A percentile compares a stretch with the other conserved stretches of the same genome.
Conservation (phyloP, 2,888 invertebrate species). For the Teinopalpus imperialis region DNA sequence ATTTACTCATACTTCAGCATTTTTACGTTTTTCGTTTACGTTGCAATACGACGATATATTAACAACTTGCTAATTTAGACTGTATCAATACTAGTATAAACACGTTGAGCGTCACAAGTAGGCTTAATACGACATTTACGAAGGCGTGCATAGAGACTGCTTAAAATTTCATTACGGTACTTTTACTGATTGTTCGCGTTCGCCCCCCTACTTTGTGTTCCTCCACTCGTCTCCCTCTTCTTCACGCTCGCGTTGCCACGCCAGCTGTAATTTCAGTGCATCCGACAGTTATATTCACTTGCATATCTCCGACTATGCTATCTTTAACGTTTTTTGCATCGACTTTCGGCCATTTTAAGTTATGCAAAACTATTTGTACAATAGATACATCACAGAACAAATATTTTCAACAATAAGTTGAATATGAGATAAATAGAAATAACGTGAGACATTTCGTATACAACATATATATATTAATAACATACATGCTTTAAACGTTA, state of each 20-base stretch:
- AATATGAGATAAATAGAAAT: no score
- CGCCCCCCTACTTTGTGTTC: constrained; percentile 39
- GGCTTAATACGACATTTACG: constrained; percentile 24
- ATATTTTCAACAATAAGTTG: no score
- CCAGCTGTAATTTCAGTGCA: constrained; percentile 35
- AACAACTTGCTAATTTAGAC: background rate
- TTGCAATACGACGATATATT: constrained; percentile 6
- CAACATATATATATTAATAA: no score
- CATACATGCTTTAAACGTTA: no score
- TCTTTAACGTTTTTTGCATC: constrained; percentile 31
- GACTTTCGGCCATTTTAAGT: constrained; percentile 36
- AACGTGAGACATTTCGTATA: no score
- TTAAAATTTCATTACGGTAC: constrained; percentile 63
- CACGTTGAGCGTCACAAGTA: constrained; percentile 4
- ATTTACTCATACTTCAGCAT: constrained; percentile 10
- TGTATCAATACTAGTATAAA: constrained; percentile 8
- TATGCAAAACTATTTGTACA: constrained; percentile 30
- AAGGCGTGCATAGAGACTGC: constrained; percentile 41
- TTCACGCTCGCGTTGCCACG: constrained; percentile 28
- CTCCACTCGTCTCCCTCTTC: constrained; percentile 29
- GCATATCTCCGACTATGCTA: constrained; percentile 26
- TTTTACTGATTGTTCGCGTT: constrained; percentile 47
- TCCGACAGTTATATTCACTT: constrained; percentile 46
- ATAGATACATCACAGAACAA: no score
- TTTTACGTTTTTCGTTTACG: no score